phyloP scores from a whole-genome alignment of 2,888 invertebrate species.

The Timema podura region DNA sequence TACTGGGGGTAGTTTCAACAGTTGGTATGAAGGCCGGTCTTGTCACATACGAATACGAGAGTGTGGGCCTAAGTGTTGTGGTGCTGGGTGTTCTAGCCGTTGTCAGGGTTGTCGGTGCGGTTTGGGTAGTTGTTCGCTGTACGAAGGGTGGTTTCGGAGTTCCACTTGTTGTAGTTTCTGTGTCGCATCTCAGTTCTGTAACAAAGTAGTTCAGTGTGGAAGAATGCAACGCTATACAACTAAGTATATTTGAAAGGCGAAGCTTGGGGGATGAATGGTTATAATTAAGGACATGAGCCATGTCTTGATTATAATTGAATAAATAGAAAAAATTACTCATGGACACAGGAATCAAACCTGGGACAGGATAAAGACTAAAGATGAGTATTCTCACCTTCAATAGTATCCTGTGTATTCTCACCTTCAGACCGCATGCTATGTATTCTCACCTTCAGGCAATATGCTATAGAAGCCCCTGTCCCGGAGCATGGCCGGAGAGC shows the following conservation, averaged over 20 bases:
- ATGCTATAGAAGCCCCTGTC: constrained; percentile 85
- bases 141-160: constrained; percentile 37
- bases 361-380: neutral
- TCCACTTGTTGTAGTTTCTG: constrained; percentile 33
- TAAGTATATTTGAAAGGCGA: too few species aligned
- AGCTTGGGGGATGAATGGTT: too few species aligned
- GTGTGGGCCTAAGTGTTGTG: constrained; percentile 39
- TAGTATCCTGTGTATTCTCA: too few species aligned
- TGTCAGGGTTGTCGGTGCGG: constrained; percentile 42
- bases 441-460: constrained; percentile 60
- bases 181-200: constrained; percentile 19
- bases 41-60: neutral
- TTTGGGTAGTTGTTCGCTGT: constrained; percentile 37
- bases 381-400: too few species aligned
- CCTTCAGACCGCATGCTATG: too few species aligned
- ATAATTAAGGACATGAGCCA: too few species aligned
- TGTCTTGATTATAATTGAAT: too few species aligned
- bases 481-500: constrained; percentile 72
- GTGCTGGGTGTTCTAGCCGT: constrained; percentile 41
- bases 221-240: too few species aligned
- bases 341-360: neutral
- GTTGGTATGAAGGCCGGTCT: constrained; percentile 33
- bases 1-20: constrained; percentile 38
- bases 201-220: neutral
- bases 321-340: too few species aligned